Conservation (phyloP, 2,797 vertebrate genomes). For the Ataeniobius toweri region DNA sequence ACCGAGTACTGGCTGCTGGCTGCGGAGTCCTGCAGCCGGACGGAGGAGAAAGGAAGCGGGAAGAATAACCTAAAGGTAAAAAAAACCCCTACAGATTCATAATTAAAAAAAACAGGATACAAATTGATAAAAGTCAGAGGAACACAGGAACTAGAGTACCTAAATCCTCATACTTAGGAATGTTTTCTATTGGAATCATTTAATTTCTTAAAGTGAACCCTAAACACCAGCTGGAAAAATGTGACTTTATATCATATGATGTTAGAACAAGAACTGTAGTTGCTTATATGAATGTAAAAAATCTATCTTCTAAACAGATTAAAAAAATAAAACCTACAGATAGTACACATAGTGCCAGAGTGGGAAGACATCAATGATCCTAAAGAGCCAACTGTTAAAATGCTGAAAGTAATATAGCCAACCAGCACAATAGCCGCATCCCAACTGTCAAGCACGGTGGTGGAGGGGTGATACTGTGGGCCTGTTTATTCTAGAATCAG, state of each 20-base stretch:
- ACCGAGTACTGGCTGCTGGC: constrained; percentile 93
- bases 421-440: neutral
- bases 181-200: no score
- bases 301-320: neutral
- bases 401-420: neutral
- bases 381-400: neutral
- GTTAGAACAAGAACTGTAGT: no score
- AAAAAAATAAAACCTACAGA: neutral
- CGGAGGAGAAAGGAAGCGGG: fast-evolving
- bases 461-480: no score
- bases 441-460: no score
- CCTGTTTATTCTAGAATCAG: no score
- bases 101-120: no score
- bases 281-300: no score
- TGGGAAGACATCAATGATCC: neutral
- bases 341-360: neutral
- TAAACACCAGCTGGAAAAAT: no score
- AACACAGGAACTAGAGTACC: neutral
- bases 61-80: constrained; percentile 19
- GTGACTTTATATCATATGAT: no score
- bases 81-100: neutral
- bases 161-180: no score
- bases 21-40: constrained; percentile 69
- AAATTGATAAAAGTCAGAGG: no score
- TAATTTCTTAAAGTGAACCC: no score